These are phyloP conservation scores for Patiria miniata DNA, from an alignment of 35 echinoderm and acorn worm genomes.

Conservation along the genomic window DNA sequence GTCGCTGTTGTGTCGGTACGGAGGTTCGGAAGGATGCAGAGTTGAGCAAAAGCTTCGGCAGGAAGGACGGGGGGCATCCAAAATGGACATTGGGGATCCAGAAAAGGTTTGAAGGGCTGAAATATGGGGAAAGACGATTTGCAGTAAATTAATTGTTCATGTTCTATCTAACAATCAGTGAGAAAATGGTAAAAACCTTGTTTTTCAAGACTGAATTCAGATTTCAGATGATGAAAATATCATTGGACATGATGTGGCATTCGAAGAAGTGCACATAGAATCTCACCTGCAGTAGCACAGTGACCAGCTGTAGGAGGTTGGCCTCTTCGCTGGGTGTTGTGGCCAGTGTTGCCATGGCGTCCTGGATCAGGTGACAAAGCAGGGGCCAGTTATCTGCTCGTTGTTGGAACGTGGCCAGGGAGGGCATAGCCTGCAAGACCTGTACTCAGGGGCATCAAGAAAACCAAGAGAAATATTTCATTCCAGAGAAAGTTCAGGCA, in stretches of 20 bases:
- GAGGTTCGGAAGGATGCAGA: not conserved
- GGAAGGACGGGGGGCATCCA: conserved; percentile 1
- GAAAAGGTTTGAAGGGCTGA: not conserved
- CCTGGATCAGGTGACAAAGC: not conserved
- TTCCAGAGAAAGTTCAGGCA: too few species aligned
- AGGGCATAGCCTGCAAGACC: conserved; percentile 10
- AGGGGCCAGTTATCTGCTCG: not conserved
- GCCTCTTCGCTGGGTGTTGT: not conserved
- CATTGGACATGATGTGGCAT: too few species aligned
- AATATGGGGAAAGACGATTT: not conserved
- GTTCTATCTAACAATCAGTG: too few species aligned
- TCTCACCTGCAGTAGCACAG: not conserved
- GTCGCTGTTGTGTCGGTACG: not conserved
- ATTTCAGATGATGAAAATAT: too few species aligned
- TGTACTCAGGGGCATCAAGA: not conserved
- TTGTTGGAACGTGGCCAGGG: not conserved
- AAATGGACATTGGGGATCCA: conserved; percentile 1
- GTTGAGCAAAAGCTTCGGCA: not conserved
- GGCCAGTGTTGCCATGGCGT: not conserved
- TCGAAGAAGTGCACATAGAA: not conserved
- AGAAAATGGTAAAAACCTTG: too few species aligned
- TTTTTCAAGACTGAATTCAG: too few species aligned
- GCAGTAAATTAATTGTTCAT: too few species aligned
- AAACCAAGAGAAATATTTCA: too few species aligned
- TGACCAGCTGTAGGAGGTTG: conserved; percentile 10